A percentile compares a stretch with the other conserved stretches of the same genome.
Conservation (phyloP, 2,113 vertebrate species). For the Irena cyanogastra region DNA sequence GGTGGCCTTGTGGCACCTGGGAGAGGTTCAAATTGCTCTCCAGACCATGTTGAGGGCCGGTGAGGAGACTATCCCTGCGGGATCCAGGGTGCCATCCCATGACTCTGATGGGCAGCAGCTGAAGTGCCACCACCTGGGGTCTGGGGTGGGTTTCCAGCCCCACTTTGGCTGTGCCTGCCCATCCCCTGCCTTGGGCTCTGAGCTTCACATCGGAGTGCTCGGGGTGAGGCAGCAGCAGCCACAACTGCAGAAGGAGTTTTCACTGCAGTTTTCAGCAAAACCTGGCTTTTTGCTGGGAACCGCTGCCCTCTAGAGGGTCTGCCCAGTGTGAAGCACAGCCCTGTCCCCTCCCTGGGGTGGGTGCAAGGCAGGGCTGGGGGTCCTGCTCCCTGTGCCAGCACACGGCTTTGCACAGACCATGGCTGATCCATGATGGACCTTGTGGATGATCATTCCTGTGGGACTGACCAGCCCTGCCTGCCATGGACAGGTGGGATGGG, state of each 20-base stretch:
- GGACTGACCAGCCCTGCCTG: background rate
- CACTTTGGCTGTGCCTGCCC: background rate
- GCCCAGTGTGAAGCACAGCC: background rate
- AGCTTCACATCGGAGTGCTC: fast-evolving
- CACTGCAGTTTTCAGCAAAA: too few species aligned
- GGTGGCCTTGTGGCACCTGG: background rate
- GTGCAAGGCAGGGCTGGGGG: background rate
- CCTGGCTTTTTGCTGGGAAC: background rate
- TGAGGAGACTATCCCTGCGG: background rate
- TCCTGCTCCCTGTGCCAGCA: background rate
- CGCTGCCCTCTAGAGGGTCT: conserved; percentile 22
- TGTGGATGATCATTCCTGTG: fast-evolving
- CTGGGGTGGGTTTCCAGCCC: background rate
- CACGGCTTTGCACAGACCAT: fast-evolving
- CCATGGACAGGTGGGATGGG: background rate
- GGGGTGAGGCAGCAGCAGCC: fast-evolving
- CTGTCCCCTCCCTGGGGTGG: background rate
- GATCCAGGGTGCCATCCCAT: too few species aligned
- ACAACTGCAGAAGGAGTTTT: too few species aligned
- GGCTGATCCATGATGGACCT: too few species aligned
- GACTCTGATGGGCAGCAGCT: fast-evolving
- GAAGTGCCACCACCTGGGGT: background rate
- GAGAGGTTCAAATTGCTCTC: background rate
- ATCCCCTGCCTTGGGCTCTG: background rate
- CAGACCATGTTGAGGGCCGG: fast-evolving